Conservation (phyloP, 2,113 vertebrate genomes). For the Pica pica region DNA sequence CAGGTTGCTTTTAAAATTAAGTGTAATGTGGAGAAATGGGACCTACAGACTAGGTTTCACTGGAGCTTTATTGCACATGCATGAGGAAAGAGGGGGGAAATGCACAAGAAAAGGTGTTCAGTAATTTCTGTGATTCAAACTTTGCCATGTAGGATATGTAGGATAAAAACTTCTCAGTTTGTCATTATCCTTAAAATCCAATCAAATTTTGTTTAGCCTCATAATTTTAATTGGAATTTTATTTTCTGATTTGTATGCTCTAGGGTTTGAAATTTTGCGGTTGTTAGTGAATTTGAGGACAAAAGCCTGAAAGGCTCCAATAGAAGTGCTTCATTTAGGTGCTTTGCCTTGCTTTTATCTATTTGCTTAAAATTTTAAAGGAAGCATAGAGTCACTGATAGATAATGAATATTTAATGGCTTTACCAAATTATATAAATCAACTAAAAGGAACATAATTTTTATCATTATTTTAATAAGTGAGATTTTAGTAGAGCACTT, state of each 20-base stretch:
- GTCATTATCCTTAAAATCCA: neutral
- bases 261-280: conserved; percentile 9
- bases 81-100: neutral
- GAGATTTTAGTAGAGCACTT: conserved; percentile 66
- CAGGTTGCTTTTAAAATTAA: neutral
- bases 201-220: neutral
- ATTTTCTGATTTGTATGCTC: neutral
- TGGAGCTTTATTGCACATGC: neutral
- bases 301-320: neutral
- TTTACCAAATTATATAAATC: conserved; percentile 48
- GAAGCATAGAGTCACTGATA: conserved; percentile 31
- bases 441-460: conserved; percentile 55
- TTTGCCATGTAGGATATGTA: neutral
- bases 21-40: neutral
- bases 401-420: conserved; percentile 52
- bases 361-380: conserved; percentile 19
- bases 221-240: neutral
- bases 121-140: neutral
- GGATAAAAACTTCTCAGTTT: neutral
- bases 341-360: conserved; percentile 51
- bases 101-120: neutral
- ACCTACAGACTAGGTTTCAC: neutral
- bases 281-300: neutral
- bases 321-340: neutral
- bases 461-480: conserved; percentile 29